Base-by-base conservation (phyloP, 2,888 invertebrate species). In the Ochropleura leucogaster region DNA sequence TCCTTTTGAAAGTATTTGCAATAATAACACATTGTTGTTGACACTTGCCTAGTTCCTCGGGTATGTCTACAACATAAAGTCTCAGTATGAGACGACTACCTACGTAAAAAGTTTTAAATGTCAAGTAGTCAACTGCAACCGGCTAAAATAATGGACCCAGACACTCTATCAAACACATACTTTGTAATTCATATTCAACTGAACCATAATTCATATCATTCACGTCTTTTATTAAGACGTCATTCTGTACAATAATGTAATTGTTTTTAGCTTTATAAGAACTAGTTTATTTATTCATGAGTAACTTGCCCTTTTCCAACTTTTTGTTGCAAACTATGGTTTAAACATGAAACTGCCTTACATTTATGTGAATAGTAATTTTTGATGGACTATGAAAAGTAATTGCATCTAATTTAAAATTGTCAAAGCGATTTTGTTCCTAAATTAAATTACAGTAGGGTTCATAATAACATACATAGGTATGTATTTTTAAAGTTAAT, bases 191-290 rank as follows among this genome's bases (percentile, higher is more conserved):
- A 67, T 76, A 69, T 66, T 60, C 53, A n/a, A 40, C 10, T 8
- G 40, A 18, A 55, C 18, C 46, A 69, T 79, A 49, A 74, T 74
- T 79, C 51, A 76, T 79, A 79, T 66, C 7, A 55, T 42, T 7
- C 57, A n/a, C 44, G 51, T 44, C n/a, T 59, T 44, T 72, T 67
- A 82, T 83, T 79, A 82, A 79, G 82, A 83, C 72, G 80, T 83
- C 47, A 59, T 30, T 69, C 67, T 60, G 55, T 63, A 72, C 53
- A 63, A 83, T 75, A 83, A 74, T 79, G 68, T 83, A 79, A 66
- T 79, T 69, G 66, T 82, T 83, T 82, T 79, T 69, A 72, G 3
- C 59, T 74, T 59, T 55, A 67, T 20, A 64, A 55, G 40, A 63
- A 59, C 68, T 47, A 68, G 30, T 30, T 30, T 66, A 57, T 14